phyloP scores from a whole-genome alignment of 2,888 invertebrate genomes.

The Drosophila acutilabella region DNA sequence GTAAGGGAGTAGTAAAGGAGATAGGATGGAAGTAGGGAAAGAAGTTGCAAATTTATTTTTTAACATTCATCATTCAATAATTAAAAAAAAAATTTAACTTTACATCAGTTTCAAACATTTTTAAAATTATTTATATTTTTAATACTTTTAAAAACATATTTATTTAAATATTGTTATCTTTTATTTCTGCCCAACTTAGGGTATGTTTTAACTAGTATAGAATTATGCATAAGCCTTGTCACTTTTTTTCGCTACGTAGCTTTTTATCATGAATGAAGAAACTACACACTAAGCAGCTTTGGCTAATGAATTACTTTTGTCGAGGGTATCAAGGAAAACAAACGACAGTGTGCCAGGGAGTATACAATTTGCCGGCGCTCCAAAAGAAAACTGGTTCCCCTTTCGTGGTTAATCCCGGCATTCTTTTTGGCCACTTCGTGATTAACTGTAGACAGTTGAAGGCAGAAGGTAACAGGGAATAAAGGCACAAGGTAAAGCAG shows the following conservation, averaged over 20 bases:
- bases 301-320: slow-evolving; percentile 14
- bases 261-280: background rate
- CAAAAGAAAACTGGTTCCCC: slow-evolving; percentile 49
- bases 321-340: slow-evolving; percentile 37
- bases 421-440: slow-evolving; percentile 70
- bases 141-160: too few species aligned
- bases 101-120: too few species aligned
- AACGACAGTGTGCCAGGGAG: slow-evolving; percentile 21
- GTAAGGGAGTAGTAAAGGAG: too few species aligned
- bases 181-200: background rate
- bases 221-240: background rate
- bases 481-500: background rate
- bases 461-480: slow-evolving; percentile 21
- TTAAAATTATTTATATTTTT: too few species aligned
- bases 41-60: too few species aligned
- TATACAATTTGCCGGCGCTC: slow-evolving; percentile 41
- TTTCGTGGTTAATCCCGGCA: slow-evolving; percentile 69
- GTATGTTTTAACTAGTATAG: background rate
- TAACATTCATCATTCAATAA: too few species aligned
- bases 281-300: background rate
- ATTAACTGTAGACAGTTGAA: slow-evolving; percentile 76
- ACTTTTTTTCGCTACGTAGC: background rate
- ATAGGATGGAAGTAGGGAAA: too few species aligned
- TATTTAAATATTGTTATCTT: background rate
- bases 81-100: too few species aligned